Base-by-base conservation (phyloP, 2,797 vertebrate genomes). In the Scolopax rusticola region DNA sequence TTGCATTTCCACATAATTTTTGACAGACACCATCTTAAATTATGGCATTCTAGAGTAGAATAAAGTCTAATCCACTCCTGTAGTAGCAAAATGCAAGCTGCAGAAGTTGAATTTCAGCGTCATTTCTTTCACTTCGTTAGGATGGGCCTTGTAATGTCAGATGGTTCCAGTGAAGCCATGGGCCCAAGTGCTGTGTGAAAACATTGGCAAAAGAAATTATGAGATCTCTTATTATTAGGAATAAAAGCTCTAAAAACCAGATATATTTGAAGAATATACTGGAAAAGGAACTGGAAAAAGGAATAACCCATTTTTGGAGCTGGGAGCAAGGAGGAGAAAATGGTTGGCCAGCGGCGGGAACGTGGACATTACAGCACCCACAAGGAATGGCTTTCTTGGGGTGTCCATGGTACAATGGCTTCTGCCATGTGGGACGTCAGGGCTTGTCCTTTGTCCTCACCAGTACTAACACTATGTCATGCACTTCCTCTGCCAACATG, bases 391-490 rank as follows among this genome's bases (percentile, higher is more conserved):
- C 6, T 43, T 9, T 17, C 9, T 38, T 60, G 40, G 25, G 8
- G 3, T 25, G 13, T 40, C 45, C 13, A 1, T 23, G 16, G 11
- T 38, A 19, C 0, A 0, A n/a, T 24, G 30, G 40, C 24, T 6
- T 45, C 59, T 64, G 30, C 9, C 0, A 0, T 1, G 0, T 3
- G 2, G 12, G 13, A 12, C 0, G 0, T 3, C 0, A 0, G 3
- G 6, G 47, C 43, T 51, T 61, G 33, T 32, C 41, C 17, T 61
- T 48, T 77, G 8, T 15, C 27, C 6, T 67, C 28, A 84, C 11
- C 48, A 59, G 14, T 15, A 25, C 6, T 60, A 41, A 12, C 21
- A 23, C 7, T 36, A 15, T 50, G 18, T 8, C 11, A 2, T 23
- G 18, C 12, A 12, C 24, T 50, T 90, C 23, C 7, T 0, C 13